Percentiles rank a stretch among this genome's conserved stretches.
phyloP scores from a whole-genome alignment of 2,113 vertebrate genomes.

The Donacobius atricapilla region DNA sequence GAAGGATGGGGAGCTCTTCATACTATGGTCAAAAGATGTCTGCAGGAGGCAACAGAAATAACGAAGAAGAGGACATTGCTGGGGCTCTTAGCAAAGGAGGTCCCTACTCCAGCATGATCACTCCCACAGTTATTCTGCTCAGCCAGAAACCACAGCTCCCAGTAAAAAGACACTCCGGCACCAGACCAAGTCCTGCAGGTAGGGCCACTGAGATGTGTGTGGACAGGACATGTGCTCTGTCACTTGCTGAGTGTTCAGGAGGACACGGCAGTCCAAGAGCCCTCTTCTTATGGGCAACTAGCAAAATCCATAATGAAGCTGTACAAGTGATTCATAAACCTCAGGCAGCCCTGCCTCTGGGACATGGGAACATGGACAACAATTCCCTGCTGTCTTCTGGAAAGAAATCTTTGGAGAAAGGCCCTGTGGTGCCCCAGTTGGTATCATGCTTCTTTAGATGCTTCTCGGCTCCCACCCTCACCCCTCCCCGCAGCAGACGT shows the following conservation, averaged over 20 bases:
- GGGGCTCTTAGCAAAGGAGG: background rate
- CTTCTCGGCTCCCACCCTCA: background rate
- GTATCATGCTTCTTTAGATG: background rate
- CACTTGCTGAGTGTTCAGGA: background rate
- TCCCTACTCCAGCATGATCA: background rate
- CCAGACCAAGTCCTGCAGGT: background rate
- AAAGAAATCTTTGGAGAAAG: background rate
- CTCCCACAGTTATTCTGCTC: background rate
- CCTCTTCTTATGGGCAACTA: background rate
- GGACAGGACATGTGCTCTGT: background rate
- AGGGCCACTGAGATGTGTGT: background rate
- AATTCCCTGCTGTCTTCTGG: background rate
- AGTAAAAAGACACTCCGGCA: rapidly evolving
- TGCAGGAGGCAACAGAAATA: conserved; percentile 1
- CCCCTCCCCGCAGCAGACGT: background rate
- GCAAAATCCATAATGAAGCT: background rate
- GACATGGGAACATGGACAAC: rapidly evolving
- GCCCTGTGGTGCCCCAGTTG: rapidly evolving
- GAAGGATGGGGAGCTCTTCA: conserved; percentile 60
- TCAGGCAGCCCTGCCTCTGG: background rate
- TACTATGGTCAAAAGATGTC: conserved; percentile 53
- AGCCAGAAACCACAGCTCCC: background rate
- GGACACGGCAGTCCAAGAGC: background rate
- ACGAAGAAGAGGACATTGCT: background rate
- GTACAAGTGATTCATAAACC: background rate